Evolutionary conservation across 2,797 vertebrate genomes (phyloP), one percentile per base, ranked within the genome.

Genomic region (Gastrophryne carolinensis): DNA sequence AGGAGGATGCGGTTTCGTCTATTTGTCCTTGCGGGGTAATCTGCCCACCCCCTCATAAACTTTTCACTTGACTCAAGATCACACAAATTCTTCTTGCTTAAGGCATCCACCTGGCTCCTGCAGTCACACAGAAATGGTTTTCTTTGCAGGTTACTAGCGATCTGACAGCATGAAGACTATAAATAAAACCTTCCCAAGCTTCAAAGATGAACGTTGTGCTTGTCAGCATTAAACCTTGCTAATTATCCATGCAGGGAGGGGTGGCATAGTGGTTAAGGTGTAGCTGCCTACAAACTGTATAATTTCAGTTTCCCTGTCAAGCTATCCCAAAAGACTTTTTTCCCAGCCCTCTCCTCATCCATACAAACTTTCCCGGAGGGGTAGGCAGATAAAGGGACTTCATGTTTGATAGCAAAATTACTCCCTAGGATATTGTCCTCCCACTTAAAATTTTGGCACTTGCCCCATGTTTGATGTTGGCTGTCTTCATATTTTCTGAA

Each of bases 71-170:
- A 64, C 32, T 61, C 67, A 26, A 49, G 49, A 57, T n/a, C 53
- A 71, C 34, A 54, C 41, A 52, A 57, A 13, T 70, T 37, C 32
- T 66, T 13, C 64, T 53, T 47, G 72, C 78, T 79, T 65, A 58
- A 79, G 72, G 72, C 78, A 64, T 62, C 50, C 75, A 77, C 75
- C 75, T 77, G 75, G 75, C 67, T 58, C 50, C n/a, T 37, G 60
- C 67, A 47, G 57, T 53, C 70, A 32, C n/a, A 61, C 9, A 75
- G 17, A 69, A 32, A 50, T 49, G 34, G 24, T 68, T 39, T 61
- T 75, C 24, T 68, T n/a, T 56, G 44, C 41, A 56, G 30, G 57
- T 63, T 54, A 34, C 13, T 44, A 62, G 37, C 7, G 27, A 21
- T 71, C 26, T 71, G 75, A 71, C 75, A 71, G 75, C 50, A 57